Evolutionary conservation across 2,113 vertebrate species (phyloP).

Genomic region (Pseudolaguvia tuberculata): DNA sequence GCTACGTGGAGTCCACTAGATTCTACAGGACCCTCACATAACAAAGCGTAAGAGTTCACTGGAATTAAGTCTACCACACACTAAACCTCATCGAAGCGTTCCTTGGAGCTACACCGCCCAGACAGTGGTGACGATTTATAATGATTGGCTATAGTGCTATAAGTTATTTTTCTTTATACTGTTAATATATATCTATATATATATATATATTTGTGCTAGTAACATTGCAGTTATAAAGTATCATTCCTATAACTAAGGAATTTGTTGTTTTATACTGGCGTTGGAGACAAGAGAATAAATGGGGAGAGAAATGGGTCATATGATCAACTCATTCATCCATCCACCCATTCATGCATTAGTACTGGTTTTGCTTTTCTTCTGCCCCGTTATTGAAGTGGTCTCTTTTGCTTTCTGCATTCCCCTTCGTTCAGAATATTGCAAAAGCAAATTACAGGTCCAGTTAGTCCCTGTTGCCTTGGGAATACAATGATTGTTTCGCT

Average conservation of each 20-base stretch:
- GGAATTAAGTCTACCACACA: conserved; percentile 13
- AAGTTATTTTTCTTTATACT: conserved; percentile 67
- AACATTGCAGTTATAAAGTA: conserved; percentile 60
- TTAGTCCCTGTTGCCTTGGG: neutral
- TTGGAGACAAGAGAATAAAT: conserved; percentile 55
- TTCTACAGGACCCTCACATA: neutral
- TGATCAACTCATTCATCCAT: conserved; percentile 62
- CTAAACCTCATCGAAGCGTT: conserved; percentile 61
- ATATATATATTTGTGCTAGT: conserved; percentile 68
- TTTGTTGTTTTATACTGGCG: conserved; percentile 64
- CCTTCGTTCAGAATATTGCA: neutral
- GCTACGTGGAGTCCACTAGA: neutral
- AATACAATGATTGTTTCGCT: conserved; percentile 43
- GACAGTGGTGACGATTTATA: conserved; percentile 71
- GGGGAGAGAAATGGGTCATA: conserved; percentile 38
- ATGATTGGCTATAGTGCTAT: conserved; percentile 75
- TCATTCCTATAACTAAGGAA: conserved; percentile 69
- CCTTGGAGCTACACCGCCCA: conserved; percentile 65
- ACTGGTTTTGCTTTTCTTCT: conserved; percentile 26
- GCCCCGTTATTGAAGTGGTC: conserved; percentile 14
- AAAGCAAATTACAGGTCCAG: neutral
- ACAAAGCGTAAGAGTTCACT: conserved; percentile 36
- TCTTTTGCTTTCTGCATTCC: conserved; percentile 34
- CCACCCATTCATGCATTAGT: conserved; percentile 35
- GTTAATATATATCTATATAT: too few species aligned